A percentile compares a stretch with the other conserved stretches of the same genome.
phyloP scores from a whole-genome alignment of 2,888 invertebrate species.

The Philopedon plagiatum region DNA sequence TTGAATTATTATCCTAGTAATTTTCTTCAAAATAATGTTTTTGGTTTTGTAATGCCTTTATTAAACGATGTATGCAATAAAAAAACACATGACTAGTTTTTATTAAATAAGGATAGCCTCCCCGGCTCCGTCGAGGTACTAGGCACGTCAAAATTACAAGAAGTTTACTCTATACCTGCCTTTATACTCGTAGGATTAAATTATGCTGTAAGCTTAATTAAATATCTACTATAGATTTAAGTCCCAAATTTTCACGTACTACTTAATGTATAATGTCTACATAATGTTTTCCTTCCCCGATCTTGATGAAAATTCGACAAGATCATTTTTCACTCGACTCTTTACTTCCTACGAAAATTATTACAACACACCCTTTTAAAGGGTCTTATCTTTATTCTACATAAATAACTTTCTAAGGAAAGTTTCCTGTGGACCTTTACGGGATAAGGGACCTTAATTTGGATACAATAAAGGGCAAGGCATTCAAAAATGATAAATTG shows the following conservation, averaged over 20 bases:
- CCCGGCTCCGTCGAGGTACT: too few species aligned
- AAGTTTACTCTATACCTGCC: too few species aligned
- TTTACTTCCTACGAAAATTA: background rate
- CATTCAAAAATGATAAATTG: conserved; percentile 11
- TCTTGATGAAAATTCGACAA: background rate
- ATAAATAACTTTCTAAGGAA: conserved; percentile 13
- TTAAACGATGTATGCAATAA: too few species aligned
- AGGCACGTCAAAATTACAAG: too few species aligned
- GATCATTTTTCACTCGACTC: background rate
- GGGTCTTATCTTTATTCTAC: conserved; percentile 22
- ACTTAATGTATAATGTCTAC: background rate
- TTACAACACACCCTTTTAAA: background rate
- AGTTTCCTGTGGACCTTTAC: conserved; percentile 9
- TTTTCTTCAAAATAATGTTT: too few species aligned
- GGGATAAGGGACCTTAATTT: conserved; percentile 9
- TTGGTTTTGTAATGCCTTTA: too few species aligned
- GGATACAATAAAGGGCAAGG: background rate
- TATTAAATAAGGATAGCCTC: too few species aligned
- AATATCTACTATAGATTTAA: background rate
- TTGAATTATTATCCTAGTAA: too few species aligned
- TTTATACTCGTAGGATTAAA: too few species aligned
- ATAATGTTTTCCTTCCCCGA: background rate
- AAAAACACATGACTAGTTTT: too few species aligned
- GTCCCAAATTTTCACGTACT: background rate
- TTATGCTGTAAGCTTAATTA: background rate